Conservation (phyloP, 2,888 invertebrate species). For the Parelbella ahira region DNA sequence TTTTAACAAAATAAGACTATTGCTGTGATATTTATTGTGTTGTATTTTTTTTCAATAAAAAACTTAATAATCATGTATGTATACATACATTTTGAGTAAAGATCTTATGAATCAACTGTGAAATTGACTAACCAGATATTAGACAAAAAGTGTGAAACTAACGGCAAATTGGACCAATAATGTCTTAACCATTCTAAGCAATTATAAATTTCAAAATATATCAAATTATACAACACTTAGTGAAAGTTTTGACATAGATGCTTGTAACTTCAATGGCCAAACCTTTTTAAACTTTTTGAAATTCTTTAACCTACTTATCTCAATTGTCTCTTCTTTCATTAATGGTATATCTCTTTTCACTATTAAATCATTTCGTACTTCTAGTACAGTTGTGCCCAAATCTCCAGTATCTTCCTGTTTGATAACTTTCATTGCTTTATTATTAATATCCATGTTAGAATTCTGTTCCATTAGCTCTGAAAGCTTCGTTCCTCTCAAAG, state of each 20-base stretch:
- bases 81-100: background rate
- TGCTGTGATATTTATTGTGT: no score
- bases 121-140: no score
- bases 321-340: constrained; percentile 36
- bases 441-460: constrained; percentile 32
- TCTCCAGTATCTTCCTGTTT: constrained; percentile 51
- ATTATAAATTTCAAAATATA: no score
- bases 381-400: constrained; percentile 57
- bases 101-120: no score
- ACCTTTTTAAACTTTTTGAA: constrained; percentile 74
- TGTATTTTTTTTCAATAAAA: background rate
- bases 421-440: constrained; percentile 29
- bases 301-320: constrained; percentile 43
- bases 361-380: constrained; percentile 54
- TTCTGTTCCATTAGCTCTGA: constrained; percentile 54
- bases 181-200: no score
- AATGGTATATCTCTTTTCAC: constrained; percentile 60
- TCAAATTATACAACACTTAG: constrained; percentile 9
- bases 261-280: constrained; percentile 65
- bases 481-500: constrained; percentile 59
- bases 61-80: background rate
- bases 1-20: no score
- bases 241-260: constrained; percentile 33
- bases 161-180: no score
- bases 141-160: no score